These are phyloP conservation scores for Xiphophorus maculatus DNA, from an alignment of 2,113 vertebrate species.

Conservation along the genomic window DNA sequence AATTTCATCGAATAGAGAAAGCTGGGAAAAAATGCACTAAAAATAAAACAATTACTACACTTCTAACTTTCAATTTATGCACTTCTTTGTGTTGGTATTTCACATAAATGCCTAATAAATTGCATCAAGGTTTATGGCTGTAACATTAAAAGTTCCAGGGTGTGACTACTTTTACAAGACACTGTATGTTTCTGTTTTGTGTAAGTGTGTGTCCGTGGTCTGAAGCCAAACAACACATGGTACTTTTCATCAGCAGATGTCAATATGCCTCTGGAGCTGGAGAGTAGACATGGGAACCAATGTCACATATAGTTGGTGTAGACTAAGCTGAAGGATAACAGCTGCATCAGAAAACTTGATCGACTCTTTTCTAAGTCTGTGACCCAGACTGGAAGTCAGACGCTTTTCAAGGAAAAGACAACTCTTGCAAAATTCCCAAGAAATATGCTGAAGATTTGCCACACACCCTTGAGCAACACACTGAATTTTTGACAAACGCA, in stretches of 20 bases:
- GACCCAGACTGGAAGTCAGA: slow-evolving; percentile 67
- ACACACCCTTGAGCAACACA: slow-evolving; percentile 50
- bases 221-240: slow-evolving; percentile 27
- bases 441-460: slow-evolving; percentile 34
- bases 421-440: slow-evolving; percentile 49
- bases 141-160: not conserved
- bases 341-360: slow-evolving; percentile 48
- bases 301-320: slow-evolving; percentile 64
- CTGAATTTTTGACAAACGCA: slow-evolving; percentile 8
- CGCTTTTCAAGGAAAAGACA: slow-evolving; percentile 46
- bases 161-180: not conserved
- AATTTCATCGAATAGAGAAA: no score
- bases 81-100: not conserved
- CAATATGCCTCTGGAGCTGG: slow-evolving; percentile 13
- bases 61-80: not conserved
- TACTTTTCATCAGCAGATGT: slow-evolving; percentile 39
- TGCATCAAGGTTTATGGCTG: not conserved
- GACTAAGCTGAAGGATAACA: slow-evolving; percentile 69
- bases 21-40: no score
- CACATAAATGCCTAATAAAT: not conserved
- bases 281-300: slow-evolving; percentile 67
- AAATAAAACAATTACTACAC: no score
- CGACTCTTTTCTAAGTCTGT: slow-evolving; percentile 43
- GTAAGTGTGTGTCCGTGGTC: slow-evolving; percentile 1
- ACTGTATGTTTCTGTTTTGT: slow-evolving; percentile 5